Percentiles rank a stretch among this genome's conserved stretches.
These are phyloP conservation scores for Orchestes rusci DNA, from an alignment of 2,888 invertebrate species.

Conservation along the genomic window DNA sequence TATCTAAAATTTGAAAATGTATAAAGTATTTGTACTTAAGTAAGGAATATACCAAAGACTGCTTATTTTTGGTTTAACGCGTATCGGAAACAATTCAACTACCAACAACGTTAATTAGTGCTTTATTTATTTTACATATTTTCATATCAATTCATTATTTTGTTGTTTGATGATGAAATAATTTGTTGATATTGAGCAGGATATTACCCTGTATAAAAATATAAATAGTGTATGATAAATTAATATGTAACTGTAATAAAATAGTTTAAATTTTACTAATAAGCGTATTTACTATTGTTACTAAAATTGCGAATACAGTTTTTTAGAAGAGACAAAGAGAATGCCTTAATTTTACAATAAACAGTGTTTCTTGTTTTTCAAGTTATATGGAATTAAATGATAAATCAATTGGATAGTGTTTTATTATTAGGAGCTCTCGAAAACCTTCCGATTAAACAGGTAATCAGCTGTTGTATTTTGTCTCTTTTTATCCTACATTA, in stretches of 20 bases:
- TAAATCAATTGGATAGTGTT: too few relatives aligned
- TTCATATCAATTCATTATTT: neutral
- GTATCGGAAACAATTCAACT: slow-evolving; percentile 15
- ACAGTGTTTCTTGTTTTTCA: too few relatives aligned
- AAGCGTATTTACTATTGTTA: slow-evolving; percentile 8
- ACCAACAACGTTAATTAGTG: slow-evolving; percentile 12
- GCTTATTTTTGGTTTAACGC: slow-evolving; percentile 21
- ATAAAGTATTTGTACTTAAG: slow-evolving; percentile 25
- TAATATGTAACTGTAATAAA: slow-evolving; percentile 16
- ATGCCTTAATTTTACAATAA: slow-evolving; percentile 22
- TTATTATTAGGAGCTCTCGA: too few relatives aligned
- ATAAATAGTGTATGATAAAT: slow-evolving; percentile 17
- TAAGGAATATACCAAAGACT: slow-evolving; percentile 34
- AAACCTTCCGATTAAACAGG: too few relatives aligned
- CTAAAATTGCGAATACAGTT: slow-evolving; percentile 16
- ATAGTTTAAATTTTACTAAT: slow-evolving; percentile 16
- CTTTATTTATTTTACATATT: slow-evolving; percentile 18
- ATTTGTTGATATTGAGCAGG: neutral
- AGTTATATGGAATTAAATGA: too few relatives aligned
- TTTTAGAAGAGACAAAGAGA: slow-evolving; percentile 15
- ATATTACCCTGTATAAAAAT: slow-evolving; percentile 5
- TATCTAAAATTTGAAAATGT: slow-evolving; percentile 1
- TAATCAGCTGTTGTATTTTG: too few relatives aligned
- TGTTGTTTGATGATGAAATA: neutral
- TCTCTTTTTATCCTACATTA: too few relatives aligned